Evolutionary conservation across 2,113 vertebrate species (phyloP).

Genomic region (Bombycilla garrulus): DNA sequence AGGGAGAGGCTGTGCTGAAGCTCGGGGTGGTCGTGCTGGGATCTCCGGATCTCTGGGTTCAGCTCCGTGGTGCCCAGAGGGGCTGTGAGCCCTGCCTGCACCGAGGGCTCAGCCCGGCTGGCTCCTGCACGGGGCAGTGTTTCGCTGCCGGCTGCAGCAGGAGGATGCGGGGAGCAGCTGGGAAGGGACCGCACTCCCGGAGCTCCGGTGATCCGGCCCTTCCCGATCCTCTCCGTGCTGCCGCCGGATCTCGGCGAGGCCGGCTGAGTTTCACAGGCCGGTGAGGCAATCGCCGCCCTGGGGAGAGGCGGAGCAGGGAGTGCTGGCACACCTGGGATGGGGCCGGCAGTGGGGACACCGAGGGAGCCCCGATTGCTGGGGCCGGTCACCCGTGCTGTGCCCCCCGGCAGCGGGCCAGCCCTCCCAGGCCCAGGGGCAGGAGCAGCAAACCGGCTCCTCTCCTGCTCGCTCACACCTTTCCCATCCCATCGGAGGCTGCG

Average conservation of each 20-base stretch:
- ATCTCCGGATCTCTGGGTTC: background rate
- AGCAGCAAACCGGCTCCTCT: constrained; percentile 9
- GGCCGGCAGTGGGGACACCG: background rate
- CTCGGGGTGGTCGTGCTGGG: accelerated
- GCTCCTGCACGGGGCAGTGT: constrained; percentile 1
- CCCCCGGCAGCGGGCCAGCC: background rate
- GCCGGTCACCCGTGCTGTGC: background rate
- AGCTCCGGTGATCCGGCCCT: background rate
- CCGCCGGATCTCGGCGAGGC: background rate
- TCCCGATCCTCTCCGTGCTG: background rate
- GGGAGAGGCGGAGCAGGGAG: background rate
- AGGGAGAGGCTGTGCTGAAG: background rate
- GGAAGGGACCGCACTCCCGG: background rate
- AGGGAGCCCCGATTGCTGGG: background rate
- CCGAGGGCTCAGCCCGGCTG: background rate
- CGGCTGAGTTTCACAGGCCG: background rate
- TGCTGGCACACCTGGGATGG: background rate
- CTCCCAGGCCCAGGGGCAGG: background rate
- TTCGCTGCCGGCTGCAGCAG: background rate
- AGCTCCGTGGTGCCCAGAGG: background rate
- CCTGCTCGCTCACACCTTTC: constrained; percentile 54
- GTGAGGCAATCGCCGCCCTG: constrained; percentile 57
- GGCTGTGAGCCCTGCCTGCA: background rate
- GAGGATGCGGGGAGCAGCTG: background rate
- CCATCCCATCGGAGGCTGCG: background rate